Evolutionary conservation across 1,140 invertebrate species (phyloP).

Genomic region (Pogonomyrmex barbatus): DNA sequence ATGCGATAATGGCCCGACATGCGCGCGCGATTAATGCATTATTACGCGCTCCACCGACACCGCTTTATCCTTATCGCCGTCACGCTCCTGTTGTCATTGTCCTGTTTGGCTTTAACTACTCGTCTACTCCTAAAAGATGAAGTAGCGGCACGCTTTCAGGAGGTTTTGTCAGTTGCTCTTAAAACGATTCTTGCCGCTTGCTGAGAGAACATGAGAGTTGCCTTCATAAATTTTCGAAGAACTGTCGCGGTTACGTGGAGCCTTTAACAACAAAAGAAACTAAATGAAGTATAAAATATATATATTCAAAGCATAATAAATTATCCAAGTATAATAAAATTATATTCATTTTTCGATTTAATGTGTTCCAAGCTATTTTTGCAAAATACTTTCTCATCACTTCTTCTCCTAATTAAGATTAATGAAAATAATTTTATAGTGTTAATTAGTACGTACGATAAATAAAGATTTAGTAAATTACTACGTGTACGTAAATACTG

Average conservation of each 20-base stretch:
- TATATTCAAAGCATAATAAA: neutral
- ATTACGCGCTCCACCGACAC: constrained; percentile 61
- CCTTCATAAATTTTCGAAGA: constrained; percentile 48
- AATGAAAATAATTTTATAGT: neutral
- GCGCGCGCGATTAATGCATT: constrained; percentile 71
- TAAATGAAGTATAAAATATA: neutral
- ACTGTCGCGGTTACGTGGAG: neutral
- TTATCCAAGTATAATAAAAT: neutral
- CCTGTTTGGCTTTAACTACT: constrained; percentile 55
- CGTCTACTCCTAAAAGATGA: constrained; percentile 49
- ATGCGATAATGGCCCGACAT: constrained; percentile 65
- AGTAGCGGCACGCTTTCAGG: constrained; percentile 33
- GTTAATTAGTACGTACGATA: neutral
- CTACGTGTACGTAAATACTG: too few species aligned
- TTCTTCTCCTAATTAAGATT: neutral
- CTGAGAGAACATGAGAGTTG: constrained; percentile 23
- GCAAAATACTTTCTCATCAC: neutral
- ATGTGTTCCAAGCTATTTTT: neutral
- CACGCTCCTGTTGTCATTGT: constrained; percentile 47
- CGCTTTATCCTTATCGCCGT: constrained; percentile 46
- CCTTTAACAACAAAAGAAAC: neutral
- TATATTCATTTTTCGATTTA: neutral
- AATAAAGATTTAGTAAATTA: neutral
- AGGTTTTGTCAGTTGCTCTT: constrained; percentile 48
- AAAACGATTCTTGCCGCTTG: constrained; percentile 33